These are phyloP conservation scores for Mobula hypostoma DNA, from an alignment of 2,113 vertebrate species.

Conservation along the genomic window DNA sequence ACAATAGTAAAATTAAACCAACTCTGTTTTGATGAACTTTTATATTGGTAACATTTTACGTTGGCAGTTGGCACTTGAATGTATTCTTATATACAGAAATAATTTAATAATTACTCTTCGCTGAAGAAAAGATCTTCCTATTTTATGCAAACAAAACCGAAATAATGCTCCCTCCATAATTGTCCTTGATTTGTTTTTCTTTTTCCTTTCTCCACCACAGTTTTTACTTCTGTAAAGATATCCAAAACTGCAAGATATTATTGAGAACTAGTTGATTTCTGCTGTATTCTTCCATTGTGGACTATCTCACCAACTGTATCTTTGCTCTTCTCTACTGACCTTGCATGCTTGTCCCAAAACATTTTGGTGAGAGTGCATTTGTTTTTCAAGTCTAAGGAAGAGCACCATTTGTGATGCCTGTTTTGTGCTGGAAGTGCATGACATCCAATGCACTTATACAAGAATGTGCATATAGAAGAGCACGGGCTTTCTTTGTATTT, in stretches of 20 bases:
- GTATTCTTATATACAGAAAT: no score
- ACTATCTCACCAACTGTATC: background rate
- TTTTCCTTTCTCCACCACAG: no score
- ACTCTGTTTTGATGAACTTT: no score
- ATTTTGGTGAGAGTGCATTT: background rate
- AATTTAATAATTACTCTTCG: no score
- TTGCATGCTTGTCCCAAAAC: background rate
- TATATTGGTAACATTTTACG: no score
- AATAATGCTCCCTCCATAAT: background rate
- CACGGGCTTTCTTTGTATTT: background rate
- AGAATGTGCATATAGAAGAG: background rate
- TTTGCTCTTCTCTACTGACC: background rate
- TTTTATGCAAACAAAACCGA: background rate
- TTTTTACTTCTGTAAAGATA: background rate
- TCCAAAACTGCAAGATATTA: background rate
- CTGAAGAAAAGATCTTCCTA: background rate
- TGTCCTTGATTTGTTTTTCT: background rate
- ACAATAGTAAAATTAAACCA: no score
- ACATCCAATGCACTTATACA: background rate
- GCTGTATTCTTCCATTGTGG: background rate
- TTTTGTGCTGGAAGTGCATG: background rate
- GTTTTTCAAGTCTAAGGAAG: background rate
- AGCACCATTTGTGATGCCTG: background rate
- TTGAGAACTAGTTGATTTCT: background rate
- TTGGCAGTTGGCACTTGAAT: no score